phyloP scores from a whole-genome alignment of 2,888 invertebrate species.

The Embidobia sp. region DNA sequence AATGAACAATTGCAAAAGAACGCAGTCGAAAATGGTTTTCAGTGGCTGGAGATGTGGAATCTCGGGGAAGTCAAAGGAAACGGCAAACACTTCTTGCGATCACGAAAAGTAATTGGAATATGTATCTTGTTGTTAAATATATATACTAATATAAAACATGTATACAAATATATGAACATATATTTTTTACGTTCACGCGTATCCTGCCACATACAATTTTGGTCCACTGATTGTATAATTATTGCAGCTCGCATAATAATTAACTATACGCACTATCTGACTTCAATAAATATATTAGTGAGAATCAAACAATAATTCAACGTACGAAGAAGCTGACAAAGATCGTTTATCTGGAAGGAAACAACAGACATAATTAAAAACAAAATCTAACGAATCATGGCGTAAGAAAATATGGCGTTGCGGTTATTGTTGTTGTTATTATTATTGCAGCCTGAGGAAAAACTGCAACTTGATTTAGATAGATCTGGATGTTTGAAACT shows the following conservation, averaged over 20 bases:
- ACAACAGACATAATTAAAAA: slow-evolving; percentile 16
- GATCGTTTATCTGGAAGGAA: slow-evolving; percentile 12
- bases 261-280: background rate
- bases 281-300: slow-evolving; percentile 13
- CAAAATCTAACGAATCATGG: slow-evolving; percentile 6
- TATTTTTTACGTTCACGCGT: slow-evolving; percentile 32
- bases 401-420: slow-evolving; percentile 2
- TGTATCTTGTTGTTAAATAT: slow-evolving; percentile 42
- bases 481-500: slow-evolving; percentile 47
- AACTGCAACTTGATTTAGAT: slow-evolving; percentile 11
- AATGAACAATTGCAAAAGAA: no score
- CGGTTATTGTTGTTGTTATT: slow-evolving; percentile 13
- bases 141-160: slow-evolving; percentile 6
- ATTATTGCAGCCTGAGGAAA: background rate
- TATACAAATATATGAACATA: slow-evolving; percentile 20
- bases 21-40: no score
- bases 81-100: slow-evolving; percentile 8
- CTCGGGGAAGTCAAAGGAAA: background rate
- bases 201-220: slow-evolving; percentile 30
- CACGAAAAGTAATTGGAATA: slow-evolving; percentile 25
- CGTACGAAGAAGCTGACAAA: background rate
- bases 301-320: slow-evolving; percentile 25
- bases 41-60: no score
- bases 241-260: slow-evolving; percentile 1
- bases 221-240: slow-evolving; percentile 1